Conservation (phyloP, 2,113 vertebrate species). For the Lampris incognitus region DNA sequence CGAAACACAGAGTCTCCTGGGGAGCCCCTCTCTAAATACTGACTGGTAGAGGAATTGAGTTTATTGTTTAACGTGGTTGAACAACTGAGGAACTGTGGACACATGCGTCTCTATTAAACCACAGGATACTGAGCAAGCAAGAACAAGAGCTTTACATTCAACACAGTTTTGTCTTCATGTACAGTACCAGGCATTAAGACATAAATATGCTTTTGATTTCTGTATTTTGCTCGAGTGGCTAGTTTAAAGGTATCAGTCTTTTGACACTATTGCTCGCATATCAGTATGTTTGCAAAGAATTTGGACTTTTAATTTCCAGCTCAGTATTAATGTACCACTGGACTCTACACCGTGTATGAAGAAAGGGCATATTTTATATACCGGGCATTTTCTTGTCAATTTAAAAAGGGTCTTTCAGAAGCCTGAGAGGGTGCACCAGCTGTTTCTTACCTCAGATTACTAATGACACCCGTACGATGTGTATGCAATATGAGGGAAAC, state of each 20-base stretch:
- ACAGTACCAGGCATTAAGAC: too few relatives aligned
- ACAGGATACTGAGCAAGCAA: not conserved
- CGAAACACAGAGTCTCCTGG: not conserved
- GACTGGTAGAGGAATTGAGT: not conserved
- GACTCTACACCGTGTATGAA: not conserved
- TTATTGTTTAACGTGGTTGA: not conserved
- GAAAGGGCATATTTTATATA: not conserved
- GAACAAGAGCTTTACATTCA: not conserved
- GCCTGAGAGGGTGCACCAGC: not conserved
- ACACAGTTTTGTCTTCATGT: not conserved
- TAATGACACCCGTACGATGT: not conserved
- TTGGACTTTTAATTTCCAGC: too few relatives aligned
- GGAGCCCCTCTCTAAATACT: not conserved
- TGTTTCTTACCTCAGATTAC: not conserved
- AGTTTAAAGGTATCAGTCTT: too few relatives aligned
- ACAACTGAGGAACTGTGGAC: not conserved
- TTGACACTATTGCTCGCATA: too few relatives aligned
- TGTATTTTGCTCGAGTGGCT: too few relatives aligned
- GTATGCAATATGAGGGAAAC: not conserved
- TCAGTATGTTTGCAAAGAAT: not conserved
- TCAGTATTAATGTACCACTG: too few relatives aligned
- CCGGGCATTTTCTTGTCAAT: not conserved
- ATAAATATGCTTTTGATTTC: too few relatives aligned
- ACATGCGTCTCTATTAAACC: not conserved
- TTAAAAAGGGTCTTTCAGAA: not conserved